Conservation (phyloP, 2,797 vertebrate genomes). For the Gymnothorax javanicus region DNA sequence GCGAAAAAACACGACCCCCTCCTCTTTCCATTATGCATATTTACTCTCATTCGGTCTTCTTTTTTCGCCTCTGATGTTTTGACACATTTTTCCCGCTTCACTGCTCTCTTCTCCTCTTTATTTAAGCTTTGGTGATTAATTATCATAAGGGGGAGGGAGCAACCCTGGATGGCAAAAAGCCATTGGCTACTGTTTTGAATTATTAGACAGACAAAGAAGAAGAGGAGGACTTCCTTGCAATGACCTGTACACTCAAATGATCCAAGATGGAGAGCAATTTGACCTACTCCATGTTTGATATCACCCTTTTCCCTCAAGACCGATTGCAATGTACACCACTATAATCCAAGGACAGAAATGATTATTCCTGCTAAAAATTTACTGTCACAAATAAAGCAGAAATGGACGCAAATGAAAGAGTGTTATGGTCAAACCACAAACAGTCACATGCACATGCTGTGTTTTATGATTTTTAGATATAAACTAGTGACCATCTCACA, state of each 20-base stretch:
- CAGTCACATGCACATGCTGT: too few relatives aligned
- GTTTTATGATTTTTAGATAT: not conserved
- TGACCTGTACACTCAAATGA: slow-evolving; percentile 50
- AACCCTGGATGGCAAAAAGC: slow-evolving; percentile 38
- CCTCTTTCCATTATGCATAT: slow-evolving; percentile 44
- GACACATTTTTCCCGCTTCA: slow-evolving; percentile 50
- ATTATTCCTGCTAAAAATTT: not conserved
- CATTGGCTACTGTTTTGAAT: slow-evolving; percentile 45
- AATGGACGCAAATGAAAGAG: not conserved
- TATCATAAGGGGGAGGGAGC: slow-evolving; percentile 43
- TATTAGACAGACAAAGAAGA: slow-evolving; percentile 45
- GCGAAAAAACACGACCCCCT: slow-evolving; percentile 18
- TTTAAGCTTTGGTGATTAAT: slow-evolving; percentile 50
- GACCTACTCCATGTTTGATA: slow-evolving; percentile 44
- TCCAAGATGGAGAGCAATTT: slow-evolving; percentile 53
- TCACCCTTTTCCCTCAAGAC: slow-evolving; percentile 53
- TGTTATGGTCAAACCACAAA: slow-evolving; percentile 10
- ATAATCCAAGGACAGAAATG: slow-evolving; percentile 13
- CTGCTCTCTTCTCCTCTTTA: slow-evolving; percentile 26
- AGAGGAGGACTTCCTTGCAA: slow-evolving; percentile 28
- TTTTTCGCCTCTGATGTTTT: slow-evolving; percentile 39
- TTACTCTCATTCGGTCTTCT: slow-evolving; percentile 37
- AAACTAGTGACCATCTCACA: too few relatives aligned
- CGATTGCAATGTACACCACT: slow-evolving; percentile 12
- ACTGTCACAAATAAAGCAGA: slow-evolving; percentile 17